Percentiles rank a stretch among this genome's conserved stretches.
Evolutionary conservation across 2,888 invertebrate species (phyloP).

Genomic region (Temnothorax ravouxi): DNA sequence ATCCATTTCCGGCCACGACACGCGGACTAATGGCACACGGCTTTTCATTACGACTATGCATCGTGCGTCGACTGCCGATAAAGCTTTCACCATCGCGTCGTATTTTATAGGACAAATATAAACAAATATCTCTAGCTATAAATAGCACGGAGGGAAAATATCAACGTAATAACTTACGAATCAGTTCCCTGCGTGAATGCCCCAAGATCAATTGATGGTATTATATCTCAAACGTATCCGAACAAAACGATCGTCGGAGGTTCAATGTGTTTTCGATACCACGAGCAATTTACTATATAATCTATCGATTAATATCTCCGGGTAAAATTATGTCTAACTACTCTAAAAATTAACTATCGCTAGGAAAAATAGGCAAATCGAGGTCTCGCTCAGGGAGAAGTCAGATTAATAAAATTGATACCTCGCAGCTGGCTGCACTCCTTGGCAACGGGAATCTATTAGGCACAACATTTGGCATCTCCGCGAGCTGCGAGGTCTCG

Average conservation of each 20-base stretch:
- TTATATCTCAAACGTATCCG: constrained; percentile 18
- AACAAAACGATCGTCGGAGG: neutral
- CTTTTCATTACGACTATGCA: constrained; percentile 55
- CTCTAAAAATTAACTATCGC: neutral
- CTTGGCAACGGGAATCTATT: constrained; percentile 81
- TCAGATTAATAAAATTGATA: constrained; percentile 82
- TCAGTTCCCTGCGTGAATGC: constrained; percentile 18
- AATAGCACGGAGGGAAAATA: constrained; percentile 36
- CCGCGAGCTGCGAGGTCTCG: constrained; percentile 62
- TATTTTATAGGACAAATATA: constrained; percentile 57
- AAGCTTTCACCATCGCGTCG: constrained; percentile 52
- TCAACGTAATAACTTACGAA: constrained; percentile 48
- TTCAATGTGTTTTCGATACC: neutral
- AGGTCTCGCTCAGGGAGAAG: constrained; percentile 43
- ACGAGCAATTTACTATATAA: neutral
- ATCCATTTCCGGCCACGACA: constrained; percentile 70
- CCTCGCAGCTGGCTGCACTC: constrained; percentile 78
- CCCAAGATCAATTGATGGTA: constrained; percentile 28
- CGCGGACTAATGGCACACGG: constrained; percentile 57
- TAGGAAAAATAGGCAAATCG: constrained; percentile 19
- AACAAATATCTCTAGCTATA: constrained; percentile 52
- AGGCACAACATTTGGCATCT: constrained; percentile 81
- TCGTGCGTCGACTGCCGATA: constrained; percentile 55
- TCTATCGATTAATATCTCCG: constrained; percentile 12
- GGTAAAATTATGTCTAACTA: neutral